phyloP scores from a whole-genome alignment of 2,888 invertebrate genomes.

The Atrina japonica region DNA sequence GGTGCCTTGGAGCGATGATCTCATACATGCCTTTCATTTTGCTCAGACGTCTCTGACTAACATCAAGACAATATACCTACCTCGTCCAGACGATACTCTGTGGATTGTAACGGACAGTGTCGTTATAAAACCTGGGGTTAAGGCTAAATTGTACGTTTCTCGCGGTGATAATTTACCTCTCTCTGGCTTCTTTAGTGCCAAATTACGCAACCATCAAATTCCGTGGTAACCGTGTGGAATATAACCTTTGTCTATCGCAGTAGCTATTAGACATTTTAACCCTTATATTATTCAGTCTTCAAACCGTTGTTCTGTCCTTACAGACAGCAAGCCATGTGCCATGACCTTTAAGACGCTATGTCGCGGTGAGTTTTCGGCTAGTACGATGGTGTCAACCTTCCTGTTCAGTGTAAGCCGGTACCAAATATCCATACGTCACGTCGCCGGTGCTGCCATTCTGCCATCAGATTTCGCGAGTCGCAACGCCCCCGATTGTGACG shows the following conservation, averaged over 20 bases:
- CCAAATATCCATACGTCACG: slow-evolving; percentile 35
- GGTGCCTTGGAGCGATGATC: not conserved
- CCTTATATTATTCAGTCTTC: slow-evolving; percentile 59
- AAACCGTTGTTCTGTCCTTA: too few species aligned
- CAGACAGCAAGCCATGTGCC: slow-evolving; percentile 14
- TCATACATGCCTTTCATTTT: not conserved
- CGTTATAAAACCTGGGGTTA: slow-evolving; percentile 28
- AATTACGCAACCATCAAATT: slow-evolving; percentile 10
- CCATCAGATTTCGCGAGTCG: slow-evolving; percentile 12
- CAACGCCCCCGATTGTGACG: too few species aligned
- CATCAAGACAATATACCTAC: slow-evolving; percentile 5
- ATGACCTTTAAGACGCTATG: slow-evolving; percentile 4
- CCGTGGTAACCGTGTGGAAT: too few species aligned
- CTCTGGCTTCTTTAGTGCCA: slow-evolving; percentile 25
- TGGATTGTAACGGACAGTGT: slow-evolving; percentile 41
- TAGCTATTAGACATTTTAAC: slow-evolving; percentile 59
- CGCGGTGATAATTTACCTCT: slow-evolving; percentile 5
- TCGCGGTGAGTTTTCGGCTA: slow-evolving; percentile 4
- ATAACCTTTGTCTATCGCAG: too few species aligned
- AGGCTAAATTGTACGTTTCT: slow-evolving; percentile 10
- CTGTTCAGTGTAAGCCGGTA: slow-evolving; percentile 44
- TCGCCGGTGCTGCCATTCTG: slow-evolving; percentile 21
- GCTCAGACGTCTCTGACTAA: not conserved
- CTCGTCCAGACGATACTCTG: slow-evolving; percentile 5
- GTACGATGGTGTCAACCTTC: slow-evolving; percentile 41